Evolutionary conservation across 2,113 vertebrate species (phyloP), one percentile per base, ranked within the genome.

Genomic region (Nymphicus hollandicus): DNA sequence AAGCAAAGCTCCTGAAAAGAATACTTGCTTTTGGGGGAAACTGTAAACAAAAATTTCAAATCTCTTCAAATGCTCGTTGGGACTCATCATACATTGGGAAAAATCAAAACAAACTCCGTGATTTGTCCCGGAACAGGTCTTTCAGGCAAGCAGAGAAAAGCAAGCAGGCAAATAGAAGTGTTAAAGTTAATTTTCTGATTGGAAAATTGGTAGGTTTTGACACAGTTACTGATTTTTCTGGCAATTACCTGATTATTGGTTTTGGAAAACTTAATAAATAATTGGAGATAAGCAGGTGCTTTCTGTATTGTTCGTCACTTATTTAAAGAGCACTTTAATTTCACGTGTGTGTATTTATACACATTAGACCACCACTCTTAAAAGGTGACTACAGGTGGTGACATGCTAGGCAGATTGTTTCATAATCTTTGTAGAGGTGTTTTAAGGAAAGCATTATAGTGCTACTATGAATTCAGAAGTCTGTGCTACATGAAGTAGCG

Each of bases 351-450:
- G 28, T 47, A 44, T 50, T 27, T 58, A 39, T 37, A 9, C 29
- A 70, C 12, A 41, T 35, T 79, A 55, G 11, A 39, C 14, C 50
- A 6, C 8, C 1, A 1, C 28, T 69, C 33, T 70, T 82, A 47
- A 60, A 69, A 50, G 11, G 6, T 29, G 37, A 53, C 6, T 37
- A 49, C 9, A 18, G 1, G 0, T 53, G 37, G 13, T 0, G 1
- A 81, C 6, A 10, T n/a, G 12, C 3, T 56, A 78, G 47, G 14
- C 5, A 83, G 23, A 80, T 61, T 83, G 10, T 52, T 72, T 69
- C 41, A 15, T 81, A 60, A 35, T 31, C 13, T 43, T 69, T n/a
- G 2, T n/a, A 65, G 9, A 65, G 6, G 6, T 52, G 28, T 70
- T 66, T 47, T 52, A 56, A 88, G 56, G 27, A 13, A 46, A 33